A percentile compares a stretch with the other conserved stretches of the same genome.
These are phyloP conservation scores for Mus spretus DNA, from an alignment of 2,797 vertebrate species.

Conservation along the genomic window DNA sequence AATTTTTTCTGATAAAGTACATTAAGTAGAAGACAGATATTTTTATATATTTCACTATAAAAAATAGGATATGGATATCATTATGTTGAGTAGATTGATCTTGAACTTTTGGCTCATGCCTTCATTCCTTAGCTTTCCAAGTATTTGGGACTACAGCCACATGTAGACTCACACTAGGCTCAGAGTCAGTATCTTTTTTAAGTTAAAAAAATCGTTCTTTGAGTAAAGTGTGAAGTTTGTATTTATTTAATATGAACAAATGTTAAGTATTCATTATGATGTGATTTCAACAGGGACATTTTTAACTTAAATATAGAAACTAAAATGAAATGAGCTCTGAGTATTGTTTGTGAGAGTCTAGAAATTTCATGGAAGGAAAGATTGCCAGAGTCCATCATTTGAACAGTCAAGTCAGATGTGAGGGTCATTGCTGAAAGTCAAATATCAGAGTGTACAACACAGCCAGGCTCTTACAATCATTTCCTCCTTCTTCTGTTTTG, in stretches of 20 bases:
- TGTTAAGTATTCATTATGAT: background rate
- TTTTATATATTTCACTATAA: background rate
- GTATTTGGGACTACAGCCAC: background rate
- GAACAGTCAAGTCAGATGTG: background rate
- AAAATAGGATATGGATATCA: background rate
- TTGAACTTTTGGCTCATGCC: background rate
- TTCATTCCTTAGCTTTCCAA: background rate
- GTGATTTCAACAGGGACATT: background rate
- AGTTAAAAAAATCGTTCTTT: background rate
- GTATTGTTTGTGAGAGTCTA: too few species aligned
- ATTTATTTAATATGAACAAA: constrained; percentile 13
- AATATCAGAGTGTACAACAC: background rate
- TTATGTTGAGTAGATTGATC: background rate
- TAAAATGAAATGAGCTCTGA: background rate
- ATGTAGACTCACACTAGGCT: too few species aligned
- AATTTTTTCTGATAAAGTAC: background rate
- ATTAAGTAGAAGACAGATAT: background rate
- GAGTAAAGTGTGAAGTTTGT: background rate
- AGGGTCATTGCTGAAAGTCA: background rate
- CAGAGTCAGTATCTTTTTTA: background rate
- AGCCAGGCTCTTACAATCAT: background rate
- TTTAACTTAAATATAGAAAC: background rate
- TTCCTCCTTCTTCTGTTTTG: too few species aligned
- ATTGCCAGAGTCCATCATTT: background rate
- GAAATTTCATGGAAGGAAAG: background rate